phyloP scores from a whole-genome alignment of 1,140 invertebrate genomes.

The Lepidurus packardi region DNA sequence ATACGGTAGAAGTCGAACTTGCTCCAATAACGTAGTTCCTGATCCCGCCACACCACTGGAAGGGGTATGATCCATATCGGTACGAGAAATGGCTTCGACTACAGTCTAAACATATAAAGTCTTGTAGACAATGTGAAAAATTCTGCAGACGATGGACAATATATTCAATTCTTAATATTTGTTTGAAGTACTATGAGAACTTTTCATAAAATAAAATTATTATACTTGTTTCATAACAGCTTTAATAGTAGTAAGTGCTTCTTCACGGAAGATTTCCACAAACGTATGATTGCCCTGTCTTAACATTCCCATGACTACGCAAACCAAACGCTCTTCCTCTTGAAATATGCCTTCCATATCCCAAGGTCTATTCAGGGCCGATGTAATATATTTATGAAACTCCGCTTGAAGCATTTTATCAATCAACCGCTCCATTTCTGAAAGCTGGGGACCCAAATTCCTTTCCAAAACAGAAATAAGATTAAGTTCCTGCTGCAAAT shows the following conservation, averaged over 20 bases:
- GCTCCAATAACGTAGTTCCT: constrained; percentile 45
- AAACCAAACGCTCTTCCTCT: constrained; percentile 62
- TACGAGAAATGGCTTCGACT: constrained; percentile 34
- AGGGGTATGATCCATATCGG: constrained; percentile 48
- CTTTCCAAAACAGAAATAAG: constrained; percentile 47
- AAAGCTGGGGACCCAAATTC: constrained; percentile 90
- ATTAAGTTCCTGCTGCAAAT: neutral
- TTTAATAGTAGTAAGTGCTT: constrained; percentile 80
- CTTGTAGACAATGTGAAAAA: constrained; percentile 37
- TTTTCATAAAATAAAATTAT: neutral
- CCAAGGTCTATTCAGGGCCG: constrained; percentile 81
- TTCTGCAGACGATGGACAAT: too few species aligned
- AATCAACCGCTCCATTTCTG: constrained; percentile 91
- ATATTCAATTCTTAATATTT: constrained; percentile 23
- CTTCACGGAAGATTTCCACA: constrained; percentile 68
- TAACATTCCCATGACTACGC: constrained; percentile 81
- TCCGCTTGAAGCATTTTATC: constrained; percentile 95
- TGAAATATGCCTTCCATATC: constrained; percentile 53
- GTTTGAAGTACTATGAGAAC: constrained; percentile 26
- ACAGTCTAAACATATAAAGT: neutral
- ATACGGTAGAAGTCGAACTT: constrained; percentile 58
- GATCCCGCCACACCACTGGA: constrained; percentile 26
- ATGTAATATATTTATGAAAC: constrained; percentile 83
- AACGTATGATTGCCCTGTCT: constrained; percentile 79
- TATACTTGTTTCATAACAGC: constrained; percentile 76